Conservation (phyloP, 2,797 vertebrate species). For the Sarcophilus harrisii region DNA sequence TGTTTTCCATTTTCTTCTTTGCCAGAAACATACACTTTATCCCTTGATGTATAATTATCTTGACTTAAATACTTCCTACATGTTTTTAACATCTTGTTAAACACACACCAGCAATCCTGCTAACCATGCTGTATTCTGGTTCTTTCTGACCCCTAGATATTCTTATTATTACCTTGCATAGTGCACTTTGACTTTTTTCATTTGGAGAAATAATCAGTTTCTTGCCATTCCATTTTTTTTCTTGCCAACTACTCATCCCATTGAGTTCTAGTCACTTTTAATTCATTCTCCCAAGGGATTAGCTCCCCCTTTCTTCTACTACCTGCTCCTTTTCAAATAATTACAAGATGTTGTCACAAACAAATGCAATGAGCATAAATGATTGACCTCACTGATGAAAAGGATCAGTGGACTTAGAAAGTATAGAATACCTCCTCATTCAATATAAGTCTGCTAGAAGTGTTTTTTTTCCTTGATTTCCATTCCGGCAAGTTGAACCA, state of each 20-base stretch:
- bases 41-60: not conserved
- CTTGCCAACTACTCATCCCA: not conserved
- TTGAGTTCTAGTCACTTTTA: not conserved
- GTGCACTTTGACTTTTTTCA: not conserved
- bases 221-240: not conserved
- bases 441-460: not conserved
- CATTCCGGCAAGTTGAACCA: not conserved
- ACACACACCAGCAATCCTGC: not conserved
- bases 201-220: not conserved
- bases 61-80: not conserved
- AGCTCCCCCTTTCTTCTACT: not conserved
- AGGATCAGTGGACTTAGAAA: not conserved
- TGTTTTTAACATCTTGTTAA: not conserved
- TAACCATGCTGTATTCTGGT: not conserved
- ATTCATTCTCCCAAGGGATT: not conserved
- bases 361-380: not conserved
- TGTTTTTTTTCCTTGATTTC: not conserved
- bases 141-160: not conserved
- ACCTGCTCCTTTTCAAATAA: not conserved
- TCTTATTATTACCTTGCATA: not conserved
- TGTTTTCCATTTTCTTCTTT: constrained; percentile 25
- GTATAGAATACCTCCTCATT: not conserved
- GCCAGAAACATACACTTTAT: not conserved
- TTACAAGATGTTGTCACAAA: not conserved
- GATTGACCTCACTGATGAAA: not conserved